phyloP scores from a whole-genome alignment of 1,140 invertebrate genomes.

The Acromyrmex heyeri region DNA sequence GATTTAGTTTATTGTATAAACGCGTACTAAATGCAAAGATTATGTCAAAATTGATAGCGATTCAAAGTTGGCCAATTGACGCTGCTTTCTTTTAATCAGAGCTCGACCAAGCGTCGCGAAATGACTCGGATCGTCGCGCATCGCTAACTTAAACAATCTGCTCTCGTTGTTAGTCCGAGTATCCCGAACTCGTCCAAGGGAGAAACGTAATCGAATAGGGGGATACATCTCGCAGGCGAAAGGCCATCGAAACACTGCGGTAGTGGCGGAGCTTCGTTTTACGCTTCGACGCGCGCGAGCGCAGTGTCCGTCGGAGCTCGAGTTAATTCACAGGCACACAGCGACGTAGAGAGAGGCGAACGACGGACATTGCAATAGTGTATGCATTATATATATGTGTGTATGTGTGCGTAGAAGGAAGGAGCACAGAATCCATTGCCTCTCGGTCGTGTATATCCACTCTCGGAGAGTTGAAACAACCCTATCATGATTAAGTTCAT shows the following conservation, averaged over 20 bases:
- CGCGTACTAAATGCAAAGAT: conserved; percentile 3
- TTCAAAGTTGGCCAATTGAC: conserved; percentile 21
- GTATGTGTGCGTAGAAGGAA: background rate
- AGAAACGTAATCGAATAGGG: conserved; percentile 64
- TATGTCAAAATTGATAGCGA: background rate
- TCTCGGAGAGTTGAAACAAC: conserved; percentile 37
- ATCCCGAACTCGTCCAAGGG: background rate
- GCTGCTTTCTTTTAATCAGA: conserved; percentile 58
- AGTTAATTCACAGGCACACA: conserved; percentile 45
- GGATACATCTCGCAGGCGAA: conserved; percentile 49
- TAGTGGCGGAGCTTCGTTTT: conserved; percentile 65
- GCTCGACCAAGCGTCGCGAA: background rate
- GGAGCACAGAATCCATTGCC: conserved; percentile 1
- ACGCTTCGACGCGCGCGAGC: conserved; percentile 60
- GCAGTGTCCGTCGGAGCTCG: conserved; percentile 34
- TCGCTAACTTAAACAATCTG: conserved; percentile 59
- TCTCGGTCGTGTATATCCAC: background rate
- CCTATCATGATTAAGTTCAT: conserved; percentile 35
- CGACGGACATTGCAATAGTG: conserved; percentile 8
- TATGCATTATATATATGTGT: background rate
- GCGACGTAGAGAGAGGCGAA: background rate
- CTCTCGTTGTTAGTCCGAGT: conserved; percentile 24
- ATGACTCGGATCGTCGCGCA: conserved; percentile 7
- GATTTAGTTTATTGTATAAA: conserved; percentile 1
- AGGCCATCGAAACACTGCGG: conserved; percentile 59